phyloP scores from a whole-genome alignment of 2,113 vertebrate species.

The Callaeas wilsoni region DNA sequence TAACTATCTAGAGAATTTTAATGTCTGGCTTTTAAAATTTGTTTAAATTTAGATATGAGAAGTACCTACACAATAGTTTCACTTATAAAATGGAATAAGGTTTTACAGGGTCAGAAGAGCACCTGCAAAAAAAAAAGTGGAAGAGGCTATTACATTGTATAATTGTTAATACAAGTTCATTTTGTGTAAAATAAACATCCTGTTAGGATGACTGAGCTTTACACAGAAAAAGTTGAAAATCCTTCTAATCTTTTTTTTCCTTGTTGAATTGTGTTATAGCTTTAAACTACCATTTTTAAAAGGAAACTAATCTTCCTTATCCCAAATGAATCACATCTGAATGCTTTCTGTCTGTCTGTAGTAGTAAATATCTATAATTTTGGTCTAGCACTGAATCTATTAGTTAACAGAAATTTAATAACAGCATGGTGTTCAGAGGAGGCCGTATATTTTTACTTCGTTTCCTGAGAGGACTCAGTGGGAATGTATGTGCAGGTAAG shows the following conservation, averaged over 20 bases:
- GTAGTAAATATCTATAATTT: background rate
- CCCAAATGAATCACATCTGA: background rate
- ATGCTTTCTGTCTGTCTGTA: background rate
- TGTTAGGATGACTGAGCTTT: background rate
- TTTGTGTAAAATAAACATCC: background rate
- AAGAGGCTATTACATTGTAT: background rate
- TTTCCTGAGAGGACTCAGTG: background rate
- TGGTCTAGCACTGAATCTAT: background rate
- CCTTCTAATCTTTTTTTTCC: background rate
- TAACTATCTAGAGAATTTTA: background rate
- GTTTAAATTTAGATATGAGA: background rate
- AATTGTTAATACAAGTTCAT: background rate
- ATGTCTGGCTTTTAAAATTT: background rate
- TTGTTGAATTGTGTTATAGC: background rate
- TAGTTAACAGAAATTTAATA: background rate
- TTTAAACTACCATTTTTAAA: background rate
- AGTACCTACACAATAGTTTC: background rate
- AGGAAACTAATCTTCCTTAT: background rate
- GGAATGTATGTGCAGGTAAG: background rate
- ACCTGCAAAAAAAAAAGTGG: background rate
- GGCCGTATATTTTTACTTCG: background rate
- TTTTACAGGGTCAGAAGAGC: background rate
- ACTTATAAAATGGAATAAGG: background rate
- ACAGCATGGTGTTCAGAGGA: background rate
- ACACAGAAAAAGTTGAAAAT: background rate